Evolutionary conservation across 2,888 invertebrate species (phyloP).

Genomic region (Blastobasis adustella): DNA sequence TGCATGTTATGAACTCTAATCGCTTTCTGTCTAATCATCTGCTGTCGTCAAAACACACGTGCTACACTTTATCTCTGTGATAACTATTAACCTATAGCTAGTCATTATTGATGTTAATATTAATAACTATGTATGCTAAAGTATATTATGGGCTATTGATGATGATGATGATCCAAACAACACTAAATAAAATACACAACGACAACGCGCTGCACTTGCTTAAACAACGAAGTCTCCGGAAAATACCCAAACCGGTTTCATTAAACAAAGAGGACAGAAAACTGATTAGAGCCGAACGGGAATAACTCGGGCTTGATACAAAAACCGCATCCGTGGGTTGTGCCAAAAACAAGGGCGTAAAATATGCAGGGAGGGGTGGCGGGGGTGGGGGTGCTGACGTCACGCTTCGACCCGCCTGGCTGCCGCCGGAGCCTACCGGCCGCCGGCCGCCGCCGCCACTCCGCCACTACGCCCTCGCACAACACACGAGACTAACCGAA

Average conservation of each 20-base stretch:
- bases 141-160: too few relatives aligned
- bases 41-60: too few relatives aligned
- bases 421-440: constrained; percentile 44
- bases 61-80: too few relatives aligned
- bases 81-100: too few relatives aligned
- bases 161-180: too few relatives aligned
- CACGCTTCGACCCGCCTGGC: constrained; percentile 54
- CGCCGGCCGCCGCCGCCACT: constrained; percentile 28
- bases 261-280: constrained; percentile 15
- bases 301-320: constrained; percentile 24
- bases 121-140: too few relatives aligned
- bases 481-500: too few relatives aligned
- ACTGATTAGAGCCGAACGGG: constrained; percentile 16
- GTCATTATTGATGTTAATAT: too few relatives aligned
- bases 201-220: too few relatives aligned
- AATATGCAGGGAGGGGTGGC: constrained; percentile 45
- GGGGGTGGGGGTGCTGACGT: constrained; percentile 46
- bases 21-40: too few relatives aligned
- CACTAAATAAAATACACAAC: too few relatives aligned
- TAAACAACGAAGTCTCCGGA: not conserved
- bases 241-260: not conserved
- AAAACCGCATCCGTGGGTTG: constrained; percentile 30
- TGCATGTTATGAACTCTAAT: too few relatives aligned
- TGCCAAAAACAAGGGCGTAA: constrained; percentile 51
- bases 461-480: constrained; percentile 29